phyloP scores from a whole-genome alignment of 2,888 invertebrate genomes.

The Yponomeuta malinellus region DNA sequence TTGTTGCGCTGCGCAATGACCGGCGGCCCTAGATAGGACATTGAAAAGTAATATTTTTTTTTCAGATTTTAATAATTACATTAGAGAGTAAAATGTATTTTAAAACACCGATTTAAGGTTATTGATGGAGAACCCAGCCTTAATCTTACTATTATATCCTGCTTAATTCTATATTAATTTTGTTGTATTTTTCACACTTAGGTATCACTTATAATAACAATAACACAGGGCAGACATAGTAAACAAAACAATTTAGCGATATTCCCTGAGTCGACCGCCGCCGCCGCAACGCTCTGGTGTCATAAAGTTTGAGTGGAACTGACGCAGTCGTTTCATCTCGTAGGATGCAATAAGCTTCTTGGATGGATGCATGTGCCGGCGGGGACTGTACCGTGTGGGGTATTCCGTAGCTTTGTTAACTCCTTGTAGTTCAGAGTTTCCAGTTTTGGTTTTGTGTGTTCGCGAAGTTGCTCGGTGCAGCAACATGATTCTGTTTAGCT shows the following conservation, averaged over 20 bases:
- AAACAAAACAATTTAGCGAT: not conserved
- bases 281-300: slow-evolving; percentile 47
- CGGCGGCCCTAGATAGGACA: too few species aligned
- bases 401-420: slow-evolving; percentile 11
- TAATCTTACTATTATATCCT: too few species aligned
- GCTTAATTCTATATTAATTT: too few species aligned
- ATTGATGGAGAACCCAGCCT: too few species aligned
- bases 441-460: slow-evolving; percentile 3
- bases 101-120: too few species aligned
- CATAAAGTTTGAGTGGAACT: slow-evolving; percentile 63
- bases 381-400: slow-evolving; percentile 30
- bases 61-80: too few species aligned
- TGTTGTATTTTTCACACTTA: too few species aligned
- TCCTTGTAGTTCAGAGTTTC: slow-evolving; percentile 2
- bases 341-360: slow-evolving; percentile 23
- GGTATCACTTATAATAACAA: not conserved
- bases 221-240: not conserved
- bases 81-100: too few species aligned
- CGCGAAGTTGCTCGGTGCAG: not conserved
- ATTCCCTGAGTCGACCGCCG: not conserved
- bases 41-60: too few species aligned
- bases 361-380: slow-evolving; percentile 40
- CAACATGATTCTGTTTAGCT: slow-evolving; percentile 3
- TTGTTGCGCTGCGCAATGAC: too few species aligned
- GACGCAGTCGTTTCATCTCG: slow-evolving; percentile 33